Conservation (phyloP, 2,113 vertebrate species). For the Myiagra hebetior region DNA sequence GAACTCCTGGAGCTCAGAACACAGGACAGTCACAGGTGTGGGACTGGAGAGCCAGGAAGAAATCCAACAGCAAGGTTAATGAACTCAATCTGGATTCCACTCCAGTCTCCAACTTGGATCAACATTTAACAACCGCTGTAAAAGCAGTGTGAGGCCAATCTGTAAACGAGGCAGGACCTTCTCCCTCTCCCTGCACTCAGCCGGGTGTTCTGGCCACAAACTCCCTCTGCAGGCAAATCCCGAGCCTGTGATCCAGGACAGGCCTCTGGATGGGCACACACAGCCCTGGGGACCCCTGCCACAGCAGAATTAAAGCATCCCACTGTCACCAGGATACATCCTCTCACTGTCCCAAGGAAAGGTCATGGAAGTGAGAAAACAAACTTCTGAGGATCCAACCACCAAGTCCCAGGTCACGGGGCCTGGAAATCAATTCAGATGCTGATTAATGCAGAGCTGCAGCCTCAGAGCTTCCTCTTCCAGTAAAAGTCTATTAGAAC, state of each 20-base stretch:
- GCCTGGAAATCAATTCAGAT: neutral
- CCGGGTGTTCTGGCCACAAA: neutral
- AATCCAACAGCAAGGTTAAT: neutral
- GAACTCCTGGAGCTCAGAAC: neutral
- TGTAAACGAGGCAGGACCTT: neutral
- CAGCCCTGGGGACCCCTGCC: neutral
- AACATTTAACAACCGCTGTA: neutral
- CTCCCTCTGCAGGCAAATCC: conserved; percentile 35
- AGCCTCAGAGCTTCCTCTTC: neutral
- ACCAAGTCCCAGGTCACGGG: neutral
- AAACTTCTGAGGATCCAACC: neutral
- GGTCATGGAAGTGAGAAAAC: neutral
- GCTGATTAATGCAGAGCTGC: neutral
- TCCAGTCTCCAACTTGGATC: neutral
- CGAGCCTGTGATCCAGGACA: neutral
- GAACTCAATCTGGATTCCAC: neutral
- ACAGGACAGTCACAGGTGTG: neutral
- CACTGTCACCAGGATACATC: neutral
- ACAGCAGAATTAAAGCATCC: neutral
- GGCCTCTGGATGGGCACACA: neutral
- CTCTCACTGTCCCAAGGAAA: neutral
- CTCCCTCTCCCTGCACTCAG: neutral
- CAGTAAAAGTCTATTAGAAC: neutral
- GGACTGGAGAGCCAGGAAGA: neutral
- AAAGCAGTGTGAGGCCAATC: neutral